Evolutionary conservation across 35 echinoderm and acorn worm species (phyloP), one percentile per base, ranked within the genome.

Genomic region (Ophiothrix spiculata): DNA sequence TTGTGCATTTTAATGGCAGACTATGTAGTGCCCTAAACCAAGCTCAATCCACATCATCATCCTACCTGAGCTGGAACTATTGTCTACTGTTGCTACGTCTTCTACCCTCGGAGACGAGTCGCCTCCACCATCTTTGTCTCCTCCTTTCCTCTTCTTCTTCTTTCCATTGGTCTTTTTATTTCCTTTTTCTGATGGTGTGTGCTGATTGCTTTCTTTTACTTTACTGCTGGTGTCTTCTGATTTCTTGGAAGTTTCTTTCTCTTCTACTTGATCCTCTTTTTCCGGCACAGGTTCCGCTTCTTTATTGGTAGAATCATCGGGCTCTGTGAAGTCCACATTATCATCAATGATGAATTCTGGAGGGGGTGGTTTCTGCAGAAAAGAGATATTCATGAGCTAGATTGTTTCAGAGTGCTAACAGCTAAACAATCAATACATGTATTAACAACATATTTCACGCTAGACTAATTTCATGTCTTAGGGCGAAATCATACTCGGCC

Each of bases 121-220:
- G 3, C 60, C 60, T 69, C n/a, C n/a, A n/a, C 16, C 25, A 69
- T n/a, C 29, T n/a, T 69, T 69, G 3, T 69, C 60, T 6, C 8
- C 60, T 69, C 60, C 60, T 69, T 69, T n/a, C n/a, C n/a, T n/a
- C n/a, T n/a, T n/a, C n/a, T n/a, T n/a, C n/a, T n/a, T n/a, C n/a
- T n/a, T n/a, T 28, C 60, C 60, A 69, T 69, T 69, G 60, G 60
- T 25, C 29, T 69, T 69, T 69, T 69, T 69, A 69, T 28, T 69
- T 6, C 60, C 60, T 69, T 69, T 69, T n/a, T 69, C 60, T 69
- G 60, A 69, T n/a, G 60, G 60, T 69, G 60, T 69, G 23, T 6
- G 60, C 25, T 69, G 60, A 6, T 28, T 69, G 60, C 25, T 69
- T 15, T 69, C 60, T 69, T 10, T n/a, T n/a, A 2, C 29, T 69